Evolutionary conservation across 2,888 invertebrate genomes (phyloP).

Genomic region (Syrista parreyssii): DNA sequence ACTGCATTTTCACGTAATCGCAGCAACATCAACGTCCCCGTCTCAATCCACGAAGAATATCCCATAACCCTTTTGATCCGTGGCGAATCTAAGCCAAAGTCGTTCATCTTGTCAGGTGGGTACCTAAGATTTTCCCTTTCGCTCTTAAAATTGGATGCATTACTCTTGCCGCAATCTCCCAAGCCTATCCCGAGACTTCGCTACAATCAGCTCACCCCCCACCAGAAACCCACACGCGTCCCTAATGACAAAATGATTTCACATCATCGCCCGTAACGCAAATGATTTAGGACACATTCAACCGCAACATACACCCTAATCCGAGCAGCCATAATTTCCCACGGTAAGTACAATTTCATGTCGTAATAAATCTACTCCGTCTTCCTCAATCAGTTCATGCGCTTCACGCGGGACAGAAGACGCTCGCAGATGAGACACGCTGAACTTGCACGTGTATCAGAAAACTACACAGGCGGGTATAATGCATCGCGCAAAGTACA

Average conservation of each 20-base stretch:
- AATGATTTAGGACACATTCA: not conserved
- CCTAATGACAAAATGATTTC: conserved; percentile 31
- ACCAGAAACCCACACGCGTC: not conserved
- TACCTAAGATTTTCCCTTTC: not conserved
- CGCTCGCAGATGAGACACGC: not conserved
- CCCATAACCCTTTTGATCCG: not conserved
- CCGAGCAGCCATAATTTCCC: not conserved
- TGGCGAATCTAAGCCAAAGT: not conserved
- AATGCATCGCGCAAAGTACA: not conserved
- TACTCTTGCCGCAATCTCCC: conserved; percentile 10
- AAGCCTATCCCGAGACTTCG: conserved; percentile 21
- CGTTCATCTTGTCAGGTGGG: conserved; percentile 13
- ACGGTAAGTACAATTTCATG: not conserved
- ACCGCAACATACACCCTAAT: not conserved
- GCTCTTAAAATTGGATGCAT: conserved; percentile 13
- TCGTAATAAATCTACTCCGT: not conserved
- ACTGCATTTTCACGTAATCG: not conserved
- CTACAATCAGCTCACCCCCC: conserved; percentile 11
- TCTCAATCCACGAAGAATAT: not conserved
- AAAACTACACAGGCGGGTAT: not conserved
- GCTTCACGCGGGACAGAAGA: not conserved
- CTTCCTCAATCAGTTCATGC: not conserved
- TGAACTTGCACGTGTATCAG: not conserved
- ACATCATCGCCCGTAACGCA: not conserved
- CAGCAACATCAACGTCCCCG: not conserved